Percentiles rank a stretch among this genome's conserved stretches.
Evolutionary conservation across 2,888 invertebrate species (phyloP).

Genomic region (Ischnus inquisitorius): DNA sequence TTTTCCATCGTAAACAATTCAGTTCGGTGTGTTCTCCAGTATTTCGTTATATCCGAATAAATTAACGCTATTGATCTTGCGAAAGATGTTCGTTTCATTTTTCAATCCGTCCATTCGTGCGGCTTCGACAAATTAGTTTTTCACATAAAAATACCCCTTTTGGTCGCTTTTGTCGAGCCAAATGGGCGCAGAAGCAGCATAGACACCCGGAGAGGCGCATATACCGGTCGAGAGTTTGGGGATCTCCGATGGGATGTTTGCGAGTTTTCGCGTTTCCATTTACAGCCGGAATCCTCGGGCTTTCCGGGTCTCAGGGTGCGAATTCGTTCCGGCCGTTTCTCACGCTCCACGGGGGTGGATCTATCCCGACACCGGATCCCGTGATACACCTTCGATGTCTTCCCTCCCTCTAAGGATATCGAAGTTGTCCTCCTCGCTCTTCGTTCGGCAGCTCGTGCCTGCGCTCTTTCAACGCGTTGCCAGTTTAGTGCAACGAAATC

Average conservation of each 20-base stretch:
- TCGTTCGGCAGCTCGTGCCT: constrained; percentile 35
- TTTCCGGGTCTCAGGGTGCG: constrained; percentile 30
- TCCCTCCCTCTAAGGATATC: constrained; percentile 41
- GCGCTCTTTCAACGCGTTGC: constrained; percentile 16
- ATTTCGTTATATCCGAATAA: too few species aligned
- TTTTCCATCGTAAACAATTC: not conserved
- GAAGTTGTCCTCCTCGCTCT: constrained; percentile 6
- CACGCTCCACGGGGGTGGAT: constrained; percentile 36
- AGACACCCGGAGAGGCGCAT: not conserved
- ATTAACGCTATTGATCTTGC: too few species aligned
- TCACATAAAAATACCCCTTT: too few species aligned
- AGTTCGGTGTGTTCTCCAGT: not conserved
- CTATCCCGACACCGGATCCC: constrained; percentile 36
- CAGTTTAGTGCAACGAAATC: constrained; percentile 20
- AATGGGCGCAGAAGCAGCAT: not conserved
- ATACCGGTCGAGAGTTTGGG: not conserved
- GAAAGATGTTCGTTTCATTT: too few species aligned
- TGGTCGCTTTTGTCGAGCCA: too few species aligned
- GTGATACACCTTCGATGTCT: constrained; percentile 31
- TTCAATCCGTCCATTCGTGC: too few species aligned
- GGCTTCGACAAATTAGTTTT: too few species aligned
- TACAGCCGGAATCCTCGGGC: constrained; percentile 36
- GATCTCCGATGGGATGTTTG: constrained; percentile 48
- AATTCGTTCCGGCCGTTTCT: constrained; percentile 52
- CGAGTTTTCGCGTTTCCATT: constrained; percentile 46